phyloP scores from a whole-genome alignment of 2,113 vertebrate genomes.

The Anhinga rufa region DNA sequence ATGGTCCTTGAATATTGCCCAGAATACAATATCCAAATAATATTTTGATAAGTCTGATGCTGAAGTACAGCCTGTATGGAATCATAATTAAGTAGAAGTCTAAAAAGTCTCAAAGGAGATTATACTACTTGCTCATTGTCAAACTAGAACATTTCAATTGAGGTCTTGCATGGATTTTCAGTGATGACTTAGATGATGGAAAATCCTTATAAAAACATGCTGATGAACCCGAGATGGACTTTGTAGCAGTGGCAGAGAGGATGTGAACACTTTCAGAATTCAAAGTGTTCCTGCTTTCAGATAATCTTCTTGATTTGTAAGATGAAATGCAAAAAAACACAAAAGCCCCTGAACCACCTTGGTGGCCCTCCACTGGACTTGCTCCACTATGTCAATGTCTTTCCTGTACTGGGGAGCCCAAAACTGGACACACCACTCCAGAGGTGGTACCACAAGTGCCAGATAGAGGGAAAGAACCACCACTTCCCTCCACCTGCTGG shows the following conservation, averaged over 20 bases:
- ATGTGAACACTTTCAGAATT: background rate
- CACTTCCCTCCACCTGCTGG: background rate
- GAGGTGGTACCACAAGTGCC: background rate
- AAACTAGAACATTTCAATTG: background rate
- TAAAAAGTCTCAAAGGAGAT: background rate
- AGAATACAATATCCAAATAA: background rate
- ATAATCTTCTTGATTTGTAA: background rate
- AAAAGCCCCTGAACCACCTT: background rate
- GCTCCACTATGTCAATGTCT: background rate
- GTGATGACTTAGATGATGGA: background rate
- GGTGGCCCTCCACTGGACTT: background rate
- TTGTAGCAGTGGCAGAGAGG: background rate
- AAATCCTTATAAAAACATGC: background rate
- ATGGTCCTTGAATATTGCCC: too few relatives aligned
- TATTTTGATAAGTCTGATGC: background rate
- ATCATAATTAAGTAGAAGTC: background rate
- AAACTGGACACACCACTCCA: background rate
- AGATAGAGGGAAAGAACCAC: rapidly evolving
- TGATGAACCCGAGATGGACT: background rate
- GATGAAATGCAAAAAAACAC: background rate
- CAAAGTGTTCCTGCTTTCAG: background rate
- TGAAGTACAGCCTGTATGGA: background rate
- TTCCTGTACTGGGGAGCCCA: background rate
- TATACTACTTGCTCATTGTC: background rate
- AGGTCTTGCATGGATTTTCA: background rate